phyloP scores from a whole-genome alignment of 1,140 invertebrate genomes.

The Tribolium castaneum region DNA sequence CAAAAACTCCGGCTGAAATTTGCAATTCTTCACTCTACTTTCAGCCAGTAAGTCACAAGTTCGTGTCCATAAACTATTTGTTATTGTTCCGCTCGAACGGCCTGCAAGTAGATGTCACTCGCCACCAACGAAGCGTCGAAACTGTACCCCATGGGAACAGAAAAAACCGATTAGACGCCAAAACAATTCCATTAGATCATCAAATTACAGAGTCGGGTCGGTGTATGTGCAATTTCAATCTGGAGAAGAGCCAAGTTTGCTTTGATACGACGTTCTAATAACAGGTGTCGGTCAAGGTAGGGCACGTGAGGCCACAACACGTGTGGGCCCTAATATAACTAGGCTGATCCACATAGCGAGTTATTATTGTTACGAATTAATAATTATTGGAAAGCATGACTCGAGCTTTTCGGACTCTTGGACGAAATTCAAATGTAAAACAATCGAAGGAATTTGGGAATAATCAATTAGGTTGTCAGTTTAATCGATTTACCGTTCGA shows the following conservation, averaged over 20 bases:
- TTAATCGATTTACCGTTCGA: slow-evolving; percentile 30
- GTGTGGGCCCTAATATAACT: slow-evolving; percentile 43
- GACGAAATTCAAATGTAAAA: neutral
- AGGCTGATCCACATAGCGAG: neutral
- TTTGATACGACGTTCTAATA: slow-evolving; percentile 41
- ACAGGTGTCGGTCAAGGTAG: slow-evolving; percentile 53
- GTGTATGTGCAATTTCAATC: slow-evolving; percentile 23
- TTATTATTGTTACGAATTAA: slow-evolving; percentile 16
- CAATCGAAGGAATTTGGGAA: neutral
- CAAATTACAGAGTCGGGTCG: slow-evolving; percentile 15
- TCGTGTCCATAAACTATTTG: neutral
- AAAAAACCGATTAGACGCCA: slow-evolving; percentile 15
- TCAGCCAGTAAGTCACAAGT: neutral
- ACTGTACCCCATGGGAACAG: neutral
- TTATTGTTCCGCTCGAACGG: neutral
- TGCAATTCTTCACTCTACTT: neutral
- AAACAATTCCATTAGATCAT: slow-evolving; percentile 34
- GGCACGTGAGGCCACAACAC: slow-evolving; percentile 50
- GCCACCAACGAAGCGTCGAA: neutral
- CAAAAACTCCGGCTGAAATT: no score
- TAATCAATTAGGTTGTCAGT: slow-evolving; percentile 34
- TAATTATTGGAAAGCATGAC: slow-evolving; percentile 29
- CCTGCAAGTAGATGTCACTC: neutral
- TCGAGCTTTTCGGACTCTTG: neutral
- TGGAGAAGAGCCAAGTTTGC: slow-evolving; percentile 12